These are phyloP conservation scores for Micromesistius poutassou DNA, from an alignment of 2,797 vertebrate genomes.

Conservation along the genomic window DNA sequence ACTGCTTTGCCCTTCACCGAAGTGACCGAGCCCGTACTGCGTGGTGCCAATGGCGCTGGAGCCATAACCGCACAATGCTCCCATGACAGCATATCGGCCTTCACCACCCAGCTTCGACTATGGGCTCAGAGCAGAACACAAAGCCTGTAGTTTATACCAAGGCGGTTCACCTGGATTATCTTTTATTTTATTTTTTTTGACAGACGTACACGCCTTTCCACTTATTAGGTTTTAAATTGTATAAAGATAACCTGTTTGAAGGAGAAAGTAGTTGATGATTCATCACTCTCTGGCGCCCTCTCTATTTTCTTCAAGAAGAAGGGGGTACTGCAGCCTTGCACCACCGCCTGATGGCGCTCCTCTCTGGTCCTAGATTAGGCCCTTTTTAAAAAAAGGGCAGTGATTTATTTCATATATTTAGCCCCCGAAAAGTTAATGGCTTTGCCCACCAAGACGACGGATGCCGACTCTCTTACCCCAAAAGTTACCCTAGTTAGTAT, in stretches of 20 bases:
- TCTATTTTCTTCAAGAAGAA: constrained; percentile 35
- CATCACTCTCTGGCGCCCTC: constrained; percentile 47
- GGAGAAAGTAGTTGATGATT: not conserved
- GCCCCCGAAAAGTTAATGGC: not conserved
- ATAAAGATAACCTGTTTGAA: not conserved
- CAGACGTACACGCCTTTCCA: not conserved
- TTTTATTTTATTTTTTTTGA: not conserved
- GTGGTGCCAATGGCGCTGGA: not conserved
- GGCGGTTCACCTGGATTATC: not conserved
- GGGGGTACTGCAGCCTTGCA: constrained; percentile 36
- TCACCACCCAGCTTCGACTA: constrained; percentile 51
- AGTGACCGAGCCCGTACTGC: not conserved
- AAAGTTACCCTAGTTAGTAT: not conserved
- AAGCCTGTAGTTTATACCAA: not conserved
- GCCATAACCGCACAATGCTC: not conserved
- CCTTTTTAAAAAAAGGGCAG: not conserved
- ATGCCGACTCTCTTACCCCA: not conserved
- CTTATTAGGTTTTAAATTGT: not conserved
- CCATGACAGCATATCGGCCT: constrained; percentile 47
- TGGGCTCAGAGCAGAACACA: constrained; percentile 31
- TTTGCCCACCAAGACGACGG: not conserved
- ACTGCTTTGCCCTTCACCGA: not conserved
- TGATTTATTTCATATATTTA: not conserved
- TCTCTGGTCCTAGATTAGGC: not conserved
- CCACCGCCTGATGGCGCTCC: not conserved